phyloP scores from a whole-genome alignment of 2,888 invertebrate species.

The Drosophila merina region DNA sequence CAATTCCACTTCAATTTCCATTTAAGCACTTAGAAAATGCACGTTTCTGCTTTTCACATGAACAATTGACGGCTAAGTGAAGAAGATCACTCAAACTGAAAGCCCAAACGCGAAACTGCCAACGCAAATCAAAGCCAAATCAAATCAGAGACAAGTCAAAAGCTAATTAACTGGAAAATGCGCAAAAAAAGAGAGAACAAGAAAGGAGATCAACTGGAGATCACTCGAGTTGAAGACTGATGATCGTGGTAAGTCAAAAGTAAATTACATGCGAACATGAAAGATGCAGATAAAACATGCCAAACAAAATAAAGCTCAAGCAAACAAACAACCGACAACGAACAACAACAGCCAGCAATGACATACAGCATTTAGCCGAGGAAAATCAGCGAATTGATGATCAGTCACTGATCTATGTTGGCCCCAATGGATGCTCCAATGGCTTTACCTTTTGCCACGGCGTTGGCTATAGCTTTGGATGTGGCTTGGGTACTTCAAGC shows the following conservation, averaged over 20 bases:
- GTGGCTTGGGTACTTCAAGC: background rate
- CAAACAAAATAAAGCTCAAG: constrained; percentile 72
- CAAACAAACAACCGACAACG: constrained; percentile 54
- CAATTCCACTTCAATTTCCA: constrained; percentile 72
- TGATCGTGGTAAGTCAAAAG: constrained; percentile 52
- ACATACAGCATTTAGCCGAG: constrained; percentile 51
- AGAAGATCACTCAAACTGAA: constrained; percentile 60
- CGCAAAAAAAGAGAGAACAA: constrained; percentile 11
- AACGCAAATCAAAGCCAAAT: constrained; percentile 50
- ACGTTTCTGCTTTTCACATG: constrained; percentile 72
- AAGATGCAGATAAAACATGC: constrained; percentile 77
- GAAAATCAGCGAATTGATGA: constrained; percentile 63
- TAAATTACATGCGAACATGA: constrained; percentile 78
- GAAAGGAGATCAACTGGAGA: constrained; percentile 18
- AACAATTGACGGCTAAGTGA: constrained; percentile 62
- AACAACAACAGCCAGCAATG: constrained; percentile 48
- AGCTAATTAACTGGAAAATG: constrained; percentile 69
- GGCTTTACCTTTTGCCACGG: background rate
- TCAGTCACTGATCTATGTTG: constrained; percentile 70
- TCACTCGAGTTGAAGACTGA: constrained; percentile 22
- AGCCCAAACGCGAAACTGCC: constrained; percentile 39
- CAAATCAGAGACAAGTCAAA: constrained; percentile 64
- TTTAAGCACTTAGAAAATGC: constrained; percentile 66
- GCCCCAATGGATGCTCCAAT: constrained; percentile 29
- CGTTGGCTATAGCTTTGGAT: background rate